phyloP scores from a whole-genome alignment of 2,113 vertebrate species.

The Actinemys pallida region DNA sequence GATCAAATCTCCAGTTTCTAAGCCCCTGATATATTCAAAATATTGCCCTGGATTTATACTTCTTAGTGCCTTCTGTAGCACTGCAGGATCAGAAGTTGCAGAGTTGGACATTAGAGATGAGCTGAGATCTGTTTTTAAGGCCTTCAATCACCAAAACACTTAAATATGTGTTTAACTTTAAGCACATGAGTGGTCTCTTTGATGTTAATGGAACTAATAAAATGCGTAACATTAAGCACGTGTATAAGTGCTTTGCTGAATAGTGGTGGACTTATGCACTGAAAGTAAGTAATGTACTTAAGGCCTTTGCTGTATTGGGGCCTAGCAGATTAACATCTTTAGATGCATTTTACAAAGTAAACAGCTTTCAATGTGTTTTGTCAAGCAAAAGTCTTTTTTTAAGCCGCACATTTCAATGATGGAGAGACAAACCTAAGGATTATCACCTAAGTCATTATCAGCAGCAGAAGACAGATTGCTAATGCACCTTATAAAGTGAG shows the following conservation, averaged over 20 bases:
- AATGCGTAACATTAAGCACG: neutral
- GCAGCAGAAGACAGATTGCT: neutral
- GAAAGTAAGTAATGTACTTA: accelerated
- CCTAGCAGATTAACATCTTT: slow-evolving; percentile 28
- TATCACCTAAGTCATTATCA: neutral
- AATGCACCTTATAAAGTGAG: neutral
- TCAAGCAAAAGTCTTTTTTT: slow-evolving; percentile 22
- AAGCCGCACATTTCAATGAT: neutral
- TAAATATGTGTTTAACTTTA: accelerated
- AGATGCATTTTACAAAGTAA: slow-evolving; percentile 4
- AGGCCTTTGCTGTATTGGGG: neutral
- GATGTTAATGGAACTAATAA: neutral
- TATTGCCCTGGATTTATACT: neutral
- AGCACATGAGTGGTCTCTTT: accelerated
- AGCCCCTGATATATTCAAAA: neutral
- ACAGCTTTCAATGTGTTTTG: slow-evolving; percentile 19
- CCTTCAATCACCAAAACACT: neutral
- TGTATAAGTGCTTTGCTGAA: neutral
- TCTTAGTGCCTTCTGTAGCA: neutral
- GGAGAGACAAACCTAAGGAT: neutral
- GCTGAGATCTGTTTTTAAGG: slow-evolving; percentile 2
- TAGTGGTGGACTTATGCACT: neutral
- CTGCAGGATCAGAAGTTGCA: neutral
- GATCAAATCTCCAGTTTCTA: neutral
- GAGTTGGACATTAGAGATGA: neutral